Evolutionary conservation across 2,113 vertebrate genomes (phyloP).

Genomic region (Ceuthmochares aereus): DNA sequence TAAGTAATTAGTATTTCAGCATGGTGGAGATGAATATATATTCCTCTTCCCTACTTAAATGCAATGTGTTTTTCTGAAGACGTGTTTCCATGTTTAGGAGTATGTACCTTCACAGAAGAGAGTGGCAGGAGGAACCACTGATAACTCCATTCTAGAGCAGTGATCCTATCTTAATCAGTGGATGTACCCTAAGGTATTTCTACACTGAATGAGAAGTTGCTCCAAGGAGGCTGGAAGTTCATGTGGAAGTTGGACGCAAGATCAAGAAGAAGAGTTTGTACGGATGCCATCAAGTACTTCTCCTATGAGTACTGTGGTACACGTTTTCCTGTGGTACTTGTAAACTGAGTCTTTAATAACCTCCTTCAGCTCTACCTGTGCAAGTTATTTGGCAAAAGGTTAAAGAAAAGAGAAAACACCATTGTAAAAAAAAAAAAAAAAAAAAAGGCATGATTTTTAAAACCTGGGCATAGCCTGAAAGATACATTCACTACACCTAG

Average conservation of each 20-base stretch:
- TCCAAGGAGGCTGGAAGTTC: not conserved
- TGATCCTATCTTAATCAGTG: not conserved
- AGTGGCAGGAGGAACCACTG: not conserved
- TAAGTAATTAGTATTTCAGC: not conserved
- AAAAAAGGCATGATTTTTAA: not conserved
- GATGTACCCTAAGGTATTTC: not conserved
- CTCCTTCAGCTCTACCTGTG: not conserved
- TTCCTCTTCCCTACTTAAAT: not conserved
- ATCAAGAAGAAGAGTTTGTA: not conserved
- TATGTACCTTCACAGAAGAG: not conserved
- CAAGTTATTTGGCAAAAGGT: not conserved
- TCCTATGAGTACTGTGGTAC: not conserved
- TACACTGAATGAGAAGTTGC: no score
- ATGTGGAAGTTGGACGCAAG: not conserved
- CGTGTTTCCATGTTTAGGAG: not conserved
- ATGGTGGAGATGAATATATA: not conserved
- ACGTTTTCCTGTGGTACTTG: not conserved
- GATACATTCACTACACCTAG: not conserved
- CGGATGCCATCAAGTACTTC: not conserved
- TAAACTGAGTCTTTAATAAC: not conserved
- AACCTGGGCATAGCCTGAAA: not conserved
- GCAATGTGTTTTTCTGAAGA: not conserved
- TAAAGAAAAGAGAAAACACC: not conserved
- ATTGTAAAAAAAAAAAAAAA: no score
- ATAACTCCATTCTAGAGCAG: not conserved